These are phyloP conservation scores for Danionella dracula DNA, from an alignment of 2,797 vertebrate genomes.

Conservation along the genomic window DNA sequence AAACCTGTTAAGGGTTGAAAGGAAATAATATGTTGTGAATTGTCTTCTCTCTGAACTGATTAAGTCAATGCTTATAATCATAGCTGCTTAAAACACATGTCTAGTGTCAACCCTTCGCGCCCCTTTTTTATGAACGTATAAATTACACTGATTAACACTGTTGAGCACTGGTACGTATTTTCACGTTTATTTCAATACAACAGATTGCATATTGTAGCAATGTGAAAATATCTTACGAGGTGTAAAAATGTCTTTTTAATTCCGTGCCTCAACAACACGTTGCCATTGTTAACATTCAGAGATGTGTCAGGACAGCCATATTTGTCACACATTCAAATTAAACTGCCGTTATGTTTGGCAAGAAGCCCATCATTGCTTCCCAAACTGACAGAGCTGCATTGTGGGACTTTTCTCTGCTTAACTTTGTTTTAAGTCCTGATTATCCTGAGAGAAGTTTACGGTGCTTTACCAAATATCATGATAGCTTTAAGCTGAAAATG, in stretches of 20 bases:
- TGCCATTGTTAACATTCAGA: slow-evolving; percentile 68
- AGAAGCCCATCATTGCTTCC: slow-evolving; percentile 57
- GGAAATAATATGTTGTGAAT: slow-evolving; percentile 57
- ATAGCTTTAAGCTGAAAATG: not conserved
- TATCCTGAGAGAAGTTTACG: not conserved
- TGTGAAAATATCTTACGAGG: slow-evolving; percentile 62
- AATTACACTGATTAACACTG: slow-evolving; percentile 68
- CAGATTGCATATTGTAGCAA: slow-evolving; percentile 67
- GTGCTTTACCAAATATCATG: not conserved
- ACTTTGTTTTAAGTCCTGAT: slow-evolving; percentile 8
- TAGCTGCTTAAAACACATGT: slow-evolving; percentile 53
- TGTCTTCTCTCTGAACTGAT: slow-evolving; percentile 56
- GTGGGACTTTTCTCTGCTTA: not conserved
- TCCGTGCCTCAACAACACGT: slow-evolving; percentile 53
- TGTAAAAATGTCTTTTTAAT: slow-evolving; percentile 70
- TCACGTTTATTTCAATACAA: slow-evolving; percentile 63
- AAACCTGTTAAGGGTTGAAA: slow-evolving; percentile 52
- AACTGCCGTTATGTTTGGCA: slow-evolving; percentile 57
- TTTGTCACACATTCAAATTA: slow-evolving; percentile 67
- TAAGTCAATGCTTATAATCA: slow-evolving; percentile 56
- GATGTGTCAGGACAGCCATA: slow-evolving; percentile 63
- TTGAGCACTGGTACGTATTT: slow-evolving; percentile 57
- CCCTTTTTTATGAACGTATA: slow-evolving; percentile 60
- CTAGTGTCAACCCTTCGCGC: slow-evolving; percentile 52
- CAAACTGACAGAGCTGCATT: slow-evolving; percentile 18